These are phyloP conservation scores for Sminthurinus signatus DNA, from an alignment of 1,140 invertebrate species.

Conservation along the genomic window DNA sequence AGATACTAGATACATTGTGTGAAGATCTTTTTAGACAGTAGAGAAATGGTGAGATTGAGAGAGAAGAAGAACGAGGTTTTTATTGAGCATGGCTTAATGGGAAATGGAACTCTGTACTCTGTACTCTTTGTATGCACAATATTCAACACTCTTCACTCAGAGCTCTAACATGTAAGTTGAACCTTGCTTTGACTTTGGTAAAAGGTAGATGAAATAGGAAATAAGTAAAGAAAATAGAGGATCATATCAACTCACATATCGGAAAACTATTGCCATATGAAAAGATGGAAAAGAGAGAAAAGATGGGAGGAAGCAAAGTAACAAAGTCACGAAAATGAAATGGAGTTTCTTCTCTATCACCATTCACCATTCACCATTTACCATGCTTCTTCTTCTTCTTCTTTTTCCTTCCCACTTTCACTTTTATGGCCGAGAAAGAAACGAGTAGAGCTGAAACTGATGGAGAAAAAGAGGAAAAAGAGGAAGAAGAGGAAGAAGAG, in stretches of 20 bases:
- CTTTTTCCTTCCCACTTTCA: background rate
- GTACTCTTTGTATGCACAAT: too few species aligned
- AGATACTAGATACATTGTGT: too few species aligned
- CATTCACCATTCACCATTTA: too few species aligned
- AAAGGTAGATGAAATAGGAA: conserved; percentile 2
- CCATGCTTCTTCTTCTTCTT: too few species aligned
- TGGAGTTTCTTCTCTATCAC: too few species aligned
- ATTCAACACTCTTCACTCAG: too few species aligned
- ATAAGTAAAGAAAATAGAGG: background rate
- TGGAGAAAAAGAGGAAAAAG: background rate
- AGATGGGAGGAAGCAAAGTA: conserved; percentile 14
- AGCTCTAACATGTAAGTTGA: too few species aligned
- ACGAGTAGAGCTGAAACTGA: too few species aligned
- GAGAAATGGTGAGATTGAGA: conserved; percentile 20
- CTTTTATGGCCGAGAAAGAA: background rate
- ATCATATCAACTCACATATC: conserved; percentile 7
- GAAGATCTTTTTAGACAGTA: too few species aligned
- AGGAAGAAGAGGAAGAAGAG: background rate
- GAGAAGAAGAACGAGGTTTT: conserved; percentile 26
- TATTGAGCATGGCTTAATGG: conserved; percentile 18
- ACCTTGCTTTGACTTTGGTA: too few species aligned
- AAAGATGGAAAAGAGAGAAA: background rate
- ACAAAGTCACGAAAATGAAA: conserved; percentile 7
- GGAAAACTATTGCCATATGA: conserved; percentile 19
- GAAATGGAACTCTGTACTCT: too few species aligned